Evolutionary conservation across 2,113 vertebrate species (phyloP).

Genomic region (Protobothrops flavoviridis): DNA sequence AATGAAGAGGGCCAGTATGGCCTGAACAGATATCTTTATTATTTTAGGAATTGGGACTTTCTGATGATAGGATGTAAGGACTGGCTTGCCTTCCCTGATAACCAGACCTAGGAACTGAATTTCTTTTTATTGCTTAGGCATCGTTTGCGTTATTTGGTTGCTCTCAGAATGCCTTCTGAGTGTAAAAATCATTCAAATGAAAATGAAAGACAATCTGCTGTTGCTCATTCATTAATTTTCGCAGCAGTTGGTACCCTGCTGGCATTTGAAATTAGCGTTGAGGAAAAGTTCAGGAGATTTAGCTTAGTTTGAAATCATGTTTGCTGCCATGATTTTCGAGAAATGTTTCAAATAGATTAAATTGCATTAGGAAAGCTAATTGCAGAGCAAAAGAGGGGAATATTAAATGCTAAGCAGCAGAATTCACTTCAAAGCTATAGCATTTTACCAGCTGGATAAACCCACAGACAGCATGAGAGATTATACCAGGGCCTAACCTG

Average conservation of each 20-base stretch:
- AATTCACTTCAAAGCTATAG: conserved; percentile 49
- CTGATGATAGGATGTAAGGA: neutral
- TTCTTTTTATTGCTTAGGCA: conserved; percentile 13
- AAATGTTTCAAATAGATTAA: conserved; percentile 67
- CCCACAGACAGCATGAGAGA: conserved; percentile 17
- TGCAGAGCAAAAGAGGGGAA: conserved; percentile 60
- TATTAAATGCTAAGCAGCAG: conserved; percentile 59
- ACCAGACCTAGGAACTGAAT: conserved; percentile 27
- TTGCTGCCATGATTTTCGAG: conserved; percentile 61
- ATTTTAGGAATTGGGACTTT: fast-evolving
- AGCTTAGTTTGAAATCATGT: conserved; percentile 66
- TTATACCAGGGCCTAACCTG: conserved; percentile 13
- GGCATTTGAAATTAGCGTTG: conserved; percentile 70
- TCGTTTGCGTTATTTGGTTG: conserved; percentile 48
- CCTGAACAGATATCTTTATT: neutral
- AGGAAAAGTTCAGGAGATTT: conserved; percentile 69
- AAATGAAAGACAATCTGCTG: conserved; percentile 67
- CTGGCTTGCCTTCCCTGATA: neutral
- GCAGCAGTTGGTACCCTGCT: conserved; percentile 74
- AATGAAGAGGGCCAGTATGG: neutral
- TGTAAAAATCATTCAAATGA: conserved; percentile 60
- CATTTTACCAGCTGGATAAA: conserved; percentile 54
- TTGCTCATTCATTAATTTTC: conserved; percentile 76
- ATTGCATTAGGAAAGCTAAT: conserved; percentile 68
- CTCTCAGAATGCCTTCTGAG: conserved; percentile 58